A percentile compares a stretch with the other conserved stretches of the same genome.
phyloP scores from a whole-genome alignment of 2,113 vertebrate species.

The Smithornis capensis region DNA sequence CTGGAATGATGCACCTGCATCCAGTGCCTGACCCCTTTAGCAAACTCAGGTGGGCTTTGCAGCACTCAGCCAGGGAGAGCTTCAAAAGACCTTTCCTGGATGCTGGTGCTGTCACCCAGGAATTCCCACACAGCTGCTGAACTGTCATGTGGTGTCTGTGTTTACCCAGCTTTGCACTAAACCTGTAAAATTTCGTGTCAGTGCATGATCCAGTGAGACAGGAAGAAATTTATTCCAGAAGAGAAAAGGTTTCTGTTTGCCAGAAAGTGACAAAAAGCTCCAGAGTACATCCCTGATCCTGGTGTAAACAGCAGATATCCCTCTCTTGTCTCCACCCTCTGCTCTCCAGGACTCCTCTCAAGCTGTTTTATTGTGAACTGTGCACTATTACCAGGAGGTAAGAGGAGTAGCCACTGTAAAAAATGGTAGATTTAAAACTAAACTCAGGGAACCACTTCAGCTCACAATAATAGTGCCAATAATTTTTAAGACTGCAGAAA shows the following conservation, averaged over 20 bases:
- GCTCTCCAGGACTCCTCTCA: neutral
- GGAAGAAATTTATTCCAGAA: neutral
- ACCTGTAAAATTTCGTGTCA: neutral
- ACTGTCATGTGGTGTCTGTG: neutral
- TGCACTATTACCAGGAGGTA: neutral
- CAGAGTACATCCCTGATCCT: neutral
- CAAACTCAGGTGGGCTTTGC: neutral
- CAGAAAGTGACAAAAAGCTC: neutral
- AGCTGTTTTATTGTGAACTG: neutral
- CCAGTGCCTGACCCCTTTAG: neutral
- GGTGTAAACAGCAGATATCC: accelerated
- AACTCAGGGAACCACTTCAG: neutral
- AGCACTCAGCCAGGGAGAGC: neutral
- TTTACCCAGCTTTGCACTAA: neutral
- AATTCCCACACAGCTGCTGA: neutral
- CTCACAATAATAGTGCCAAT: neutral
- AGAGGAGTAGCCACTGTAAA: neutral
- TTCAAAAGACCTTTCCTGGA: neutral
- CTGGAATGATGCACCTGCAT: neutral
- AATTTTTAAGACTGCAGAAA: neutral
- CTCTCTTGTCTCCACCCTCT: neutral
- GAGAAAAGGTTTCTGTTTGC: neutral
- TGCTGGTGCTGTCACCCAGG: accelerated
- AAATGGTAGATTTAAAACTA: neutral
- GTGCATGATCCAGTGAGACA: neutral